Base-by-base conservation (phyloP, 1,140 invertebrate genomes). In the Odontomachus brunneus region DNA sequence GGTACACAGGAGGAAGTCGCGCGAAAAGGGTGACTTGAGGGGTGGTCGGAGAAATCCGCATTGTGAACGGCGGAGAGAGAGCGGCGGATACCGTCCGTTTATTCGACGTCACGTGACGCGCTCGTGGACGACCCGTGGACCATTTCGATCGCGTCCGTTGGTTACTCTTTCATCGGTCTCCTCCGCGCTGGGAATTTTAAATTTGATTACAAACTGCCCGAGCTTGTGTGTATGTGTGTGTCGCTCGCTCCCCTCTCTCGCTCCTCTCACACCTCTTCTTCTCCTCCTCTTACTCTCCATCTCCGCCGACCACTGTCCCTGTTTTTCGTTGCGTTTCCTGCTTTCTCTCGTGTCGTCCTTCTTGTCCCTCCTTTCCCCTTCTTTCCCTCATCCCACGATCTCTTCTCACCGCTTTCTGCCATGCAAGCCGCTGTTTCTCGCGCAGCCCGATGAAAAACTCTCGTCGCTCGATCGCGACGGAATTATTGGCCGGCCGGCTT, bases 151-250 rank as follows among this genome's bases (percentile, higher is more conserved):
- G 89, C 83, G 87, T 90, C 87, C 85, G 88, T 90, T 89, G 91
- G 91, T 93, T 92, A 93, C 91, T 93, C 91, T 93, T 93, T 92
- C 92, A 92, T 92, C 87, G 91, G 89, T 85, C 88, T 91, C 88
- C 86, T 91, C 91, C 90, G 90, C 91, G 87, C 83, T 89, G 92
- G 90, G 91, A 93, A 92, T 92, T 92, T 92, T 91, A 88, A 89
- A 93, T 92, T 93, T 92, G 91, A 93, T 93, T 92, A 93, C 87
- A 88, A 82, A 82, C 85, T 69, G 66, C 63, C 84, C 81, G 84
- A 53, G 48, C 65, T n/a, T n/a, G n/a, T n/a, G n/a, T n/a, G n/a
- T n/a, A n/a, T n/a, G n/a, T n/a, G n/a, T n/a, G 63, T 19, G 69
- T 51, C 65, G 55, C 12, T 60, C 72, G 60, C 60, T 48, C 82